Conservation (phyloP, 2,113 vertebrate genomes). For the Ranitomeya imitator region DNA sequence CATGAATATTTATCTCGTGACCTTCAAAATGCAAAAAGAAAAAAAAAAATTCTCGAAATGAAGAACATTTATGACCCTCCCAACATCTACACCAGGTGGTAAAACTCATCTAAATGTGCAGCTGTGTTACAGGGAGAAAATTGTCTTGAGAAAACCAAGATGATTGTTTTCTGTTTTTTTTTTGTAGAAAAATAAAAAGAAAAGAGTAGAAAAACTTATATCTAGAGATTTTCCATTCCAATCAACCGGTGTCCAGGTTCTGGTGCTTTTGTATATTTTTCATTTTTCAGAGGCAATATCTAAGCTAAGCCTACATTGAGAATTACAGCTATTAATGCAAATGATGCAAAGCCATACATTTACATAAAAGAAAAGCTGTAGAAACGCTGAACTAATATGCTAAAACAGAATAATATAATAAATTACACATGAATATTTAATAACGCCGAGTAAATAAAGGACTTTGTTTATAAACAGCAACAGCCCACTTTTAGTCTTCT, state of each 20-base stretch:
- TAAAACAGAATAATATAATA: conserved; percentile 63
- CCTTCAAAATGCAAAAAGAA: conserved; percentile 56
- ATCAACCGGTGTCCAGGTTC: conserved; percentile 58
- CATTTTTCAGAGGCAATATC: conserved; percentile 23
- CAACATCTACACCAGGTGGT: conserved; percentile 61
- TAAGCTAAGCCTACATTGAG: conserved; percentile 62
- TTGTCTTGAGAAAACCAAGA: conserved; percentile 57
- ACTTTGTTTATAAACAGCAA: conserved; percentile 55
- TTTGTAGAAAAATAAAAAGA: background rate
- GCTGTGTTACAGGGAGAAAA: conserved; percentile 58
- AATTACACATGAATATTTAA: conserved; percentile 68
- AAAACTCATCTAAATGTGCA: conserved; percentile 62
- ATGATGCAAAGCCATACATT: conserved; percentile 65
- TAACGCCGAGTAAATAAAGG: conserved; percentile 61
- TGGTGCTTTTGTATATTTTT: conserved; percentile 55
- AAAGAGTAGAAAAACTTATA: conserved; percentile 52
- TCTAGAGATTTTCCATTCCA: conserved; percentile 52
- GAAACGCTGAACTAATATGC: conserved; percentile 64
- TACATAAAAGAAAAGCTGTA: conserved; percentile 60
- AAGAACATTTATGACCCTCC: conserved; percentile 52
- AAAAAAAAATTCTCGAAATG: background rate
- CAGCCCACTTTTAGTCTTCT: conserved; percentile 20
- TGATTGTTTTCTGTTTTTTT: background rate
- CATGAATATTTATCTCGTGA: conserved; percentile 8
- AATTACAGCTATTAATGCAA: conserved; percentile 66